Percentiles rank a stretch among this genome's conserved stretches.
Evolutionary conservation across 2,888 invertebrate genomes (phyloP).

Genomic region (Cheilosia vulpina): DNA sequence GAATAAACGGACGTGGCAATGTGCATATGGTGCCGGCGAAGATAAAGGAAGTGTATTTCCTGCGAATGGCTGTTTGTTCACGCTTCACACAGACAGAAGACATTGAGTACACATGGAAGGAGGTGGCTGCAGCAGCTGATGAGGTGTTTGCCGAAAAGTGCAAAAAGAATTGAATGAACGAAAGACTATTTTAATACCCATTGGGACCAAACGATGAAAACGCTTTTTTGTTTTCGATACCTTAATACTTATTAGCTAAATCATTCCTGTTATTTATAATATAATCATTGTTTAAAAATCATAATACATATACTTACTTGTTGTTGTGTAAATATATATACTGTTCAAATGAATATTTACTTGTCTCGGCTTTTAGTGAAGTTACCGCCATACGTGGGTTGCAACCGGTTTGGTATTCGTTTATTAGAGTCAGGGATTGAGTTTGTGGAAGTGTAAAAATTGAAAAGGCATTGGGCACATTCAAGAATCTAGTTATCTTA

Average conservation of each 20-base stretch:
- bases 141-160: slow-evolving; percentile 85
- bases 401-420: too few relatives aligned
- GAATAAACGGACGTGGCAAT: slow-evolving; percentile 94
- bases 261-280: slow-evolving; percentile 35
- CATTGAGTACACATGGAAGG: slow-evolving; percentile 94
- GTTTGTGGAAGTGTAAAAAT: too few relatives aligned
- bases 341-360: slow-evolving; percentile 15
- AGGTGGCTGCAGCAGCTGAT: slow-evolving; percentile 90
- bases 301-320: slow-evolving; percentile 23
- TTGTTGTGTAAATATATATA: slow-evolving; percentile 36
- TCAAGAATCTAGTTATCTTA: too few relatives aligned
- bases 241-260: slow-evolving; percentile 3
- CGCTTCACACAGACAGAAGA: slow-evolving; percentile 92
- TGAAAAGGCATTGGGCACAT: too few relatives aligned
- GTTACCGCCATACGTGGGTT: too few relatives aligned
- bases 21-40: slow-evolving; percentile 97
- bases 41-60: slow-evolving; percentile 92
- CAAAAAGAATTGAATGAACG: neutral
- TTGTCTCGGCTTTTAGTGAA: neutral
- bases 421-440: too few relatives aligned
- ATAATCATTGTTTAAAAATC: slow-evolving; percentile 43
- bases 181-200: slow-evolving; percentile 15
- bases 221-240: slow-evolving; percentile 20
- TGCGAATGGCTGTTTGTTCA: slow-evolving; percentile 96
- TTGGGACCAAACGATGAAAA: slow-evolving; percentile 58